These are phyloP conservation scores for Nycticebus coucang DNA, from an alignment of 2,113 vertebrate genomes.

Conservation along the genomic window DNA sequence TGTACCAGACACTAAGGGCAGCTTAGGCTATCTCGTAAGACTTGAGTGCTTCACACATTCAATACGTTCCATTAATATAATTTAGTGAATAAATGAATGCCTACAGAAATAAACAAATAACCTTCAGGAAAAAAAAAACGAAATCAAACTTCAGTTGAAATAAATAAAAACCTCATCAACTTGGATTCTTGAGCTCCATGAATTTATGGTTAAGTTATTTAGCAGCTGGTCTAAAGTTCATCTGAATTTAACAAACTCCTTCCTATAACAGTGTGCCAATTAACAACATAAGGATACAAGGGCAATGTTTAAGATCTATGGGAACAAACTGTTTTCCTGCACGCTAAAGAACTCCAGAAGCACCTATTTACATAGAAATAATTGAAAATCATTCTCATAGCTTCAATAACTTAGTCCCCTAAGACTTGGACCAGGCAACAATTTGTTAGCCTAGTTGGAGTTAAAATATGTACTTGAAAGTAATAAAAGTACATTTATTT, in stretches of 20 bases:
- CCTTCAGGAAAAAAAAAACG: background rate
- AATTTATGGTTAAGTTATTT: constrained; percentile 52
- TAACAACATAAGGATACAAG: constrained; percentile 13
- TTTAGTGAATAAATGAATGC: background rate
- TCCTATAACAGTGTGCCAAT: constrained; percentile 51
- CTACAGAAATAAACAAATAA: background rate
- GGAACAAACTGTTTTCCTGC: background rate
- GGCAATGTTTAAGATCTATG: constrained; percentile 9
- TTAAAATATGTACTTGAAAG: constrained; percentile 71
- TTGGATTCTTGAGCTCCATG: background rate
- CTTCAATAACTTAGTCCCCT: constrained; percentile 46
- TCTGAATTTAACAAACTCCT: constrained; percentile 62
- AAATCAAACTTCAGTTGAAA: constrained; percentile 51
- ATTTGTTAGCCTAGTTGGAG: constrained; percentile 67
- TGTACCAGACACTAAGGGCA: background rate
- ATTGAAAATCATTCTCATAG: constrained; percentile 70
- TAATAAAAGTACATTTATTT: constrained; percentile 74
- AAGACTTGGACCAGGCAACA: constrained; percentile 51
- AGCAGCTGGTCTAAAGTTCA: constrained; percentile 59
- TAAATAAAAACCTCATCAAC: constrained; percentile 49
- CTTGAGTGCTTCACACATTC: background rate
- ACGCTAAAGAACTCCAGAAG: constrained; percentile 43
- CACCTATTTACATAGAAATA: constrained; percentile 75
- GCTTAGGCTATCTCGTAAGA: background rate
- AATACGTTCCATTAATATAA: background rate